These are phyloP conservation scores for Norana najaformis DNA, from an alignment of 2,888 invertebrate genomes.

Conservation along the genomic window DNA sequence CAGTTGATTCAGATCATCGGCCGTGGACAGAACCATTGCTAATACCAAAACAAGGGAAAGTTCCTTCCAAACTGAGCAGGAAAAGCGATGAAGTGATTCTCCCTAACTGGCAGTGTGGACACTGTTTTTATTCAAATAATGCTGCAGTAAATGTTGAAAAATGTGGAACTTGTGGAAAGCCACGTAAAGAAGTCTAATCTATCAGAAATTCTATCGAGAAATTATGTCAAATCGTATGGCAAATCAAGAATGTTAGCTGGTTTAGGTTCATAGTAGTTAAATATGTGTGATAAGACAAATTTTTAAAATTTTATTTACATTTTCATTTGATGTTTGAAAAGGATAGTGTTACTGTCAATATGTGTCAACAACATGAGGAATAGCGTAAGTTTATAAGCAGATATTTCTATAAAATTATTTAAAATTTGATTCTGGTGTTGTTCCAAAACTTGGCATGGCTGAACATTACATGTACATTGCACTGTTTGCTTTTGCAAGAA, in stretches of 20 bases:
- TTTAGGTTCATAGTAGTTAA: not conserved
- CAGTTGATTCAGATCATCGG: not conserved
- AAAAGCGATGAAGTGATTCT: not conserved
- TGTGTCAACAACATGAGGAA: not conserved
- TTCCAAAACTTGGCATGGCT: not conserved
- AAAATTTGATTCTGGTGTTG: too few species aligned
- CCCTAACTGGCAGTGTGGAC: not conserved
- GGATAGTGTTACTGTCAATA: not conserved
- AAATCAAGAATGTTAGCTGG: not conserved
- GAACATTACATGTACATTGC: not conserved
- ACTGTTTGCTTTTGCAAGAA: not conserved
- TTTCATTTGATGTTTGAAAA: not conserved
- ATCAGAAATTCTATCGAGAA: not conserved
- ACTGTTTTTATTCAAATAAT: not conserved
- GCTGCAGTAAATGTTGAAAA: not conserved
- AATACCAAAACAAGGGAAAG: conserved; percentile 3
- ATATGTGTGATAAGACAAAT: not conserved
- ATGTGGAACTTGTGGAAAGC: not conserved
- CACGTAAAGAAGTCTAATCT: not conserved
- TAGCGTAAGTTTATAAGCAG: not conserved
- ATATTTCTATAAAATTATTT: not conserved
- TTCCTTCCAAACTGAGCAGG: not conserved
- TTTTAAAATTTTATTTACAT: not conserved
- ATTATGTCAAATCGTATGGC: not conserved
- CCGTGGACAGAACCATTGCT: not conserved